A percentile compares a stretch with the other conserved stretches of the same genome.
These are phyloP conservation scores for Thymelicus sylvestris DNA, from an alignment of 2,888 invertebrate species.

Conservation along the genomic window DNA sequence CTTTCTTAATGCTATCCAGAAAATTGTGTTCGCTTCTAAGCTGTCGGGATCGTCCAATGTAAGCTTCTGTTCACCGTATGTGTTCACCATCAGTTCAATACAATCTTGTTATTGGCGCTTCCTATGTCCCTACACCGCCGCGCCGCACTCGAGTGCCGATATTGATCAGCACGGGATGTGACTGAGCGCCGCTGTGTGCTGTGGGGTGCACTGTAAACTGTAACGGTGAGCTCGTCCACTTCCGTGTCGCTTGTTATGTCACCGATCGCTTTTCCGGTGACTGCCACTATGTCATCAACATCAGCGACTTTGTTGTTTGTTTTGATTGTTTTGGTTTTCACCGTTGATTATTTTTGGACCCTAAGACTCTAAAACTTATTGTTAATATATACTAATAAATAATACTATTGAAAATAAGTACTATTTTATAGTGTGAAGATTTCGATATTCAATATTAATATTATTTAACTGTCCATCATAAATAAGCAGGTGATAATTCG, in stretches of 20 bases:
- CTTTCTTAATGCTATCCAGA: too few relatives aligned
- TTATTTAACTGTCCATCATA: neutral
- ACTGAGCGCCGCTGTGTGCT: neutral
- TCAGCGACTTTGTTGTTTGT: neutral
- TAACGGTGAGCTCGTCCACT: conserved; percentile 15
- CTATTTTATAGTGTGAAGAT: too few relatives aligned
- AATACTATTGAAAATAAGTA: too few relatives aligned
- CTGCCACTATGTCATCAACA: neutral
- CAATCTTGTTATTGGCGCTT: neutral
- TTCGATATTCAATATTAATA: neutral
- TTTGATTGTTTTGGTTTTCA: neutral
- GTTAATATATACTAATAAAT: too few relatives aligned
- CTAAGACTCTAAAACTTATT: too few relatives aligned
- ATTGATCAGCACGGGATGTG: neutral
- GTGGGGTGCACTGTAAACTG: neutral
- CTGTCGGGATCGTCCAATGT: too few relatives aligned
- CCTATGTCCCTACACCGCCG: neutral
- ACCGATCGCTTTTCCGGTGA: conserved; percentile 10
- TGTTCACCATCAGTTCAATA: neutral
- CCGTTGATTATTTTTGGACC: too few relatives aligned
- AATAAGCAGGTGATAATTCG: neutral
- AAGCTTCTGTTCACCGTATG: neutral
- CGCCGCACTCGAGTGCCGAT: neutral
- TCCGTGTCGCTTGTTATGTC: conserved; percentile 18
- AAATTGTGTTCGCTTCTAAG: too few relatives aligned